Base-by-base conservation (phyloP, 2,113 vertebrate species). In the Amphiprion ocellaris region DNA sequence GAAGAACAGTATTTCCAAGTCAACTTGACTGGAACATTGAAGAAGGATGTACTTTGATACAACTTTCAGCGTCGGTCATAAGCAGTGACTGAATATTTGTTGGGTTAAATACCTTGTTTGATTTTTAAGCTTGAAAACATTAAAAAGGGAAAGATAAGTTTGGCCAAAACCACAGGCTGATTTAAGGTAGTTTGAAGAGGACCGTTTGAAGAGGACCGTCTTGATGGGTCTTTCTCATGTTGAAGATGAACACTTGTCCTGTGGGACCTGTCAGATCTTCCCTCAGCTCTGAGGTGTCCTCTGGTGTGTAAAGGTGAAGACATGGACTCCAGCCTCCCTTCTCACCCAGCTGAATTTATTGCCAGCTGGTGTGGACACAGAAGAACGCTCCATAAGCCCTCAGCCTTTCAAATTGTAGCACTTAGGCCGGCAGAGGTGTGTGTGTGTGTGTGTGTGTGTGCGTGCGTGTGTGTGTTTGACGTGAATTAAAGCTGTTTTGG, bases 351-450 rank as follows among this genome's bases (percentile, higher is more conserved):
- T n/a, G 12, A 44, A 44, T 44, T 14, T 26, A 23, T 15, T 44
- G 37, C 49, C 70, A 64, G 53, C 46, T 26, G 59, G 63, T 30
- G 53, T 37, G 61, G 63, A 74, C 70, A 64, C 19, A 68, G 37
- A 4, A 37, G 54, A 66, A 65, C 71, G 49, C 69, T 19, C 56
- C 2, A 1, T 28, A 16, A 37, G 4, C 55, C 69, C 46, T 66
- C 65, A 75, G 77, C 73, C 69, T 82, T 82, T 69, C 73, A 81
- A 47, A 69, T 47, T 1, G 21, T 46, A 44, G 60, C 60, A 74
- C 49, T 49, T 10, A 44, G 64, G 65, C 68, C 63, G 70, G 53
- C 68, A 63, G 47, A 50, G 58, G 21, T 26, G 26, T 26, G 63
- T n/a, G 69, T 0, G 67, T 41, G 58, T 39, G 28, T 64, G 61